Evolutionary conservation across 2,113 vertebrate species (phyloP).

Genomic region (Oreochromis tanganicae): DNA sequence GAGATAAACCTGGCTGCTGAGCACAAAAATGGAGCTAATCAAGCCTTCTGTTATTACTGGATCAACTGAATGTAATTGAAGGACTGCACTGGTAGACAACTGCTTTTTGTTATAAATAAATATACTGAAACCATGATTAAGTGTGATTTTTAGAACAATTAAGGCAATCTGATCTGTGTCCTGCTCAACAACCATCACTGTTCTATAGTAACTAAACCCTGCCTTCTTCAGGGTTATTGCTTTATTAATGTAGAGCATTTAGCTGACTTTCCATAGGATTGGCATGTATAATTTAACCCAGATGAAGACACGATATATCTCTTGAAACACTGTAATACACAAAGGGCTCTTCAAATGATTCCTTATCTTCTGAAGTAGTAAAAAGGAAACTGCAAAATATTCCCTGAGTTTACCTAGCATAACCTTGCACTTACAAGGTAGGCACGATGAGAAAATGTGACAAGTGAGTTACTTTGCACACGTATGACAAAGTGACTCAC

Average conservation of each 20-base stretch:
- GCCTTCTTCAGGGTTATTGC: background rate
- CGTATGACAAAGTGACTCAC: background rate
- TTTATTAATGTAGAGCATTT: background rate
- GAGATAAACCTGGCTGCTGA: background rate
- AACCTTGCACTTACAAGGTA: background rate
- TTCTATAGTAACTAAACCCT: background rate
- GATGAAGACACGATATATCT: background rate
- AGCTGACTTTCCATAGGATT: background rate
- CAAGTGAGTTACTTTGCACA: background rate
- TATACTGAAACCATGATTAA: background rate
- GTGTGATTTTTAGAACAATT: background rate
- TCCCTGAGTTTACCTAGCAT: background rate
- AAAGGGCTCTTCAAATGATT: background rate
- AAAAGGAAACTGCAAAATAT: background rate
- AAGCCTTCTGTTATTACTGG: background rate
- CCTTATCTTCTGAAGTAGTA: background rate
- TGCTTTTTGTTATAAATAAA: background rate
- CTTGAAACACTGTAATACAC: background rate
- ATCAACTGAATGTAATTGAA: background rate
- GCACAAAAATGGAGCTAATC: background rate
- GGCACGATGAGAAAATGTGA: fast-evolving
- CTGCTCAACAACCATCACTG: background rate
- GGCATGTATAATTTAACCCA: background rate
- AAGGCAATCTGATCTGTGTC: background rate
- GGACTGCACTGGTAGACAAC: background rate